Evolutionary conservation across 2,888 invertebrate genomes (phyloP).

Genomic region (Apodemia hepburni): DNA sequence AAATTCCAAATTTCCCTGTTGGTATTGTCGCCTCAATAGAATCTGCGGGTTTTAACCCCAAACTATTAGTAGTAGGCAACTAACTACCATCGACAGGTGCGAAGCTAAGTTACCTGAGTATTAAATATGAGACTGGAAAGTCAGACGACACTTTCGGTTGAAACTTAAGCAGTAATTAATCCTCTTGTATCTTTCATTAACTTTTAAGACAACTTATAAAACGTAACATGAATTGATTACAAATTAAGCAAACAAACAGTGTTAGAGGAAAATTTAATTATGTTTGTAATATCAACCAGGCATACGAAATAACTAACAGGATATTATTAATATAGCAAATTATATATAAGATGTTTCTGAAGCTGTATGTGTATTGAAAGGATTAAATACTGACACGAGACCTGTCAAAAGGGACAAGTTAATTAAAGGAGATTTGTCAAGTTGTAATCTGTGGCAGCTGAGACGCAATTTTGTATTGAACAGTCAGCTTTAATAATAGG

Average conservation of each 20-base stretch:
- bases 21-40: no score
- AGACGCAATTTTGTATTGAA: neutral
- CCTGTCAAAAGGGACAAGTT: conserved; percentile 46
- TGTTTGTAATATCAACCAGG: neutral
- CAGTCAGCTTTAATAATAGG: neutral
- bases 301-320: conserved; percentile 12
- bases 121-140: no score
- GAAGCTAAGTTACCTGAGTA: no score
- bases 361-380: conserved; percentile 23
- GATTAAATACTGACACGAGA: conserved; percentile 34
- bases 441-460: conserved; percentile 36
- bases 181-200: no score
- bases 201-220: neutral
- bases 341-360: conserved; percentile 20
- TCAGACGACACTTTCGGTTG: no score
- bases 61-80: no score
- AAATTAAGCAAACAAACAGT: neutral
- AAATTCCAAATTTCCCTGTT: no score
- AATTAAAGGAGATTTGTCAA: conserved; percentile 55
- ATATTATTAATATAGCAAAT: conserved; percentile 23
- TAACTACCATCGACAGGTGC: no score
- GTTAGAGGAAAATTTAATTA: conserved; percentile 6
- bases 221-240: conserved; percentile 16
- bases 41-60: no score
- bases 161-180: neutral